Conservation (phyloP, 2,888 invertebrate genomes). For the Ormyrus pomaceus region DNA sequence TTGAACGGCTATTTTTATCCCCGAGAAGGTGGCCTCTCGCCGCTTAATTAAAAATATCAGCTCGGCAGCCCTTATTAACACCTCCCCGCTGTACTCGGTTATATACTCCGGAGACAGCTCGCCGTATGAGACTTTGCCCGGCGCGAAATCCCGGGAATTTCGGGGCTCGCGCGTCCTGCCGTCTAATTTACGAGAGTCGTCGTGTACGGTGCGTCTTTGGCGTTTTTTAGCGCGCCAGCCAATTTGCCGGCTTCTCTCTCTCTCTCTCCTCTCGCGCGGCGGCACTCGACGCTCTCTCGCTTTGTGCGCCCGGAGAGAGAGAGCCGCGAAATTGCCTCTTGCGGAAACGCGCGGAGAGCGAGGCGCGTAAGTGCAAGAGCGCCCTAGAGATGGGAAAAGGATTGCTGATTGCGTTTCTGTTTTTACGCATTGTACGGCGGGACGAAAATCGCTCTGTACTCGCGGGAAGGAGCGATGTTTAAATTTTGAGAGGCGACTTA, state of each 20-base stretch:
- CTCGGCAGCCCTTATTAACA: no score
- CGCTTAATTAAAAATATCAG: no score
- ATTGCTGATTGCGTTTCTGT: conserved; percentile 10
- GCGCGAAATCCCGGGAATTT: no score
- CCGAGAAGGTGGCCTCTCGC: no score
- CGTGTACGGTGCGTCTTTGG: not conserved
- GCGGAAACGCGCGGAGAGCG: not conserved
- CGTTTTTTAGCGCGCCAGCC: conserved; percentile 18
- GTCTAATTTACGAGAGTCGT: not conserved
- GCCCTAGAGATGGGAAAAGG: not conserved
- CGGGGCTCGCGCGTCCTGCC: no score
- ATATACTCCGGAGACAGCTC: no score
- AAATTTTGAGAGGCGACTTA: not conserved
- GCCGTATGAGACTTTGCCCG: no score
- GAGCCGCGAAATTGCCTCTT: conserved; percentile 15
- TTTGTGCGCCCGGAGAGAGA: conserved; percentile 9
- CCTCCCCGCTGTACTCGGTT: no score
- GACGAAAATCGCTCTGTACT: not conserved
- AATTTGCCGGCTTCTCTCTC: conserved; percentile 24
- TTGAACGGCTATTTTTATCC: no score
- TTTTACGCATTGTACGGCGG: not conserved
- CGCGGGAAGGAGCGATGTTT: not conserved
- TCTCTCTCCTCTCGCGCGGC: not conserved
- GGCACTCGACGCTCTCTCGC: conserved; percentile 6
- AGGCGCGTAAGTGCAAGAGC: not conserved